Conservation (phyloP, 2,113 vertebrate species). For the Murina feae region DNA sequence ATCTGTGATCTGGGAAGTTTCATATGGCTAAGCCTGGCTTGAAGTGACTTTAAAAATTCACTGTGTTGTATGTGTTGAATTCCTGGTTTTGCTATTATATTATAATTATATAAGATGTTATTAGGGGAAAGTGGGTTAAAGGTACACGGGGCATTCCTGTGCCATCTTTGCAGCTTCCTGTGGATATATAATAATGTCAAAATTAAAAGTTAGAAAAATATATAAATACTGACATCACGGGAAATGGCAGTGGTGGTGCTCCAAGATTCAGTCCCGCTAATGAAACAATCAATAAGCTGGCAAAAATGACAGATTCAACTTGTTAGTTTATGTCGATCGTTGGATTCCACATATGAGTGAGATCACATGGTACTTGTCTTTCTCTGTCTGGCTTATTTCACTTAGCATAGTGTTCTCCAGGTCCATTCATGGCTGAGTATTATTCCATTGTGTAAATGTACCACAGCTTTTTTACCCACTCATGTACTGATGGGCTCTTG, state of each 20-base stretch:
- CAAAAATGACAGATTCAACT: not conserved
- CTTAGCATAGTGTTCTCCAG: too few species aligned
- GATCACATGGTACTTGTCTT: too few species aligned
- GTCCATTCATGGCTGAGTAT: not conserved
- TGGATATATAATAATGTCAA: conserved; percentile 2
- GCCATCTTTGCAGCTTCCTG: not conserved
- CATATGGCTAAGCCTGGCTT: not conserved
- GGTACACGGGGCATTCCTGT: not conserved
- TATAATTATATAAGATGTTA: not conserved
- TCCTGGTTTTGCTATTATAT: not conserved
- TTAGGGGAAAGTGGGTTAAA: not conserved
- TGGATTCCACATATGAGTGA: too few species aligned
- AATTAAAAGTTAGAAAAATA: not conserved
- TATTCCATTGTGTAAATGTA: not conserved
- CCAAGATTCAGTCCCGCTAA: not conserved
- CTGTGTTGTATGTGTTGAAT: not conserved
- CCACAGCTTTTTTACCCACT: not conserved
- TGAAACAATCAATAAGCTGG: not conserved
- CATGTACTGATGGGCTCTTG: not conserved
- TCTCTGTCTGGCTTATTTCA: too few species aligned
- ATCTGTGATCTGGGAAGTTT: not conserved
- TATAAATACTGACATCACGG: not conserved
- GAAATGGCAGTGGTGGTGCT: not conserved
- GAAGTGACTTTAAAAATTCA: not conserved
- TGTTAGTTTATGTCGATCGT: not conserved